These are phyloP conservation scores for Iselma pallidipennis DNA, from an alignment of 2,888 invertebrate genomes.

Conservation along the genomic window DNA sequence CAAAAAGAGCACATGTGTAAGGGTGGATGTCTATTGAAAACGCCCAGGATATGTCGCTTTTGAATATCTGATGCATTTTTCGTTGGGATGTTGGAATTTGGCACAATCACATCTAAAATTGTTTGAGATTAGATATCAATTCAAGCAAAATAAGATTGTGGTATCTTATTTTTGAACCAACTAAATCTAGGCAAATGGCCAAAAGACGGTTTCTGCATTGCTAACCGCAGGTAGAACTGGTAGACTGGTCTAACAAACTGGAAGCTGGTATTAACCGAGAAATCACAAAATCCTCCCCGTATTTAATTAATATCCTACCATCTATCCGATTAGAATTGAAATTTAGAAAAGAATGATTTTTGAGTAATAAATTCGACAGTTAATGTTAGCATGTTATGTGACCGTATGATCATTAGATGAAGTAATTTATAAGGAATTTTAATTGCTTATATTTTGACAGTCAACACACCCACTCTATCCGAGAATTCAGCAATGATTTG, in stretches of 20 bases:
- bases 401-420: too few species aligned
- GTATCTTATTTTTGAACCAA: background rate
- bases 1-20: background rate
- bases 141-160: too few species aligned
- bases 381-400: too few species aligned
- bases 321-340: too few species aligned
- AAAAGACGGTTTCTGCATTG: background rate
- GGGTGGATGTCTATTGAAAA: background rate
- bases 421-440: too few species aligned
- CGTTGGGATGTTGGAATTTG: background rate
- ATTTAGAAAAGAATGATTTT: too few species aligned
- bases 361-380: too few species aligned
- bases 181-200: background rate
- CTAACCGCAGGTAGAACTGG: background rate
- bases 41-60: background rate
- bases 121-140: background rate
- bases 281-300: background rate
- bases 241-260: background rate
- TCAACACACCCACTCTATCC: too few species aligned
- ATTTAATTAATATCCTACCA: background rate
- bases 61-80: background rate
- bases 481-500: too few species aligned
- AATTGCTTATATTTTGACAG: too few species aligned
- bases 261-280: background rate
- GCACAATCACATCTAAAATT: background rate